Base-by-base conservation (phyloP, 2,113 vertebrate species). In the Strix uralensis region DNA sequence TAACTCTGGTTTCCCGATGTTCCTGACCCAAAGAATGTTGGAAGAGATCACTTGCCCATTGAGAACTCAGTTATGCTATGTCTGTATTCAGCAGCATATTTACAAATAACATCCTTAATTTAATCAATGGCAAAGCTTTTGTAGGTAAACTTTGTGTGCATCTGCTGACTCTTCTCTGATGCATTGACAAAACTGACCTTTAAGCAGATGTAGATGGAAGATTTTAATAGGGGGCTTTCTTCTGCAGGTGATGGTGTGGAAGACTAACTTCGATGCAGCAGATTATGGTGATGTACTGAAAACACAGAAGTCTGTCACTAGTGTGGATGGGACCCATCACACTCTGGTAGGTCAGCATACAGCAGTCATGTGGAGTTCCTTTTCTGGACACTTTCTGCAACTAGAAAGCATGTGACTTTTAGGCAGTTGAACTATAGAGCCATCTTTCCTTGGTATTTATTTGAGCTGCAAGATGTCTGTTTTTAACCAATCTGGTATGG, bases 231-330 rank as follows among this genome's bases (percentile, higher is more conserved):
- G 65, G 6, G 25, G 49, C 36, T 94, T 96, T 70, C 67, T 92
- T 94, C 66, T 90, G 16, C 96, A 99, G 99, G 99, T 99, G 42
- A 99, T 99, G 99, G 98, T 99, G 78, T 99, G 99, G 99, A 99
- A 99, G 97, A 99, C 98, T 54, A 99, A 99, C 96, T 99, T 99
- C 74, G 98, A 99, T 66, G 32, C 83, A 21, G 71, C n/a, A 36
- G 98, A 98, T 87, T 95, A 96, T 79, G 89, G 97, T 34, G 98
- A 99, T 44, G 82, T 90, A 57, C 58, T 92, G 71, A 98, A 96
- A 90, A 88, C 89, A 6, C 96, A 94, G 90, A 98, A 98, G 52
- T 89, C 80, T 25, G 44, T 92, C 27, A 83, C 90, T 19, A 87
- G 55, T 25, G 73, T 89, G 59, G 97, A 97, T 78, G 92, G 72